phyloP scores from a whole-genome alignment of 2,113 vertebrate genomes.

The Edolisoma coerulescens region DNA sequence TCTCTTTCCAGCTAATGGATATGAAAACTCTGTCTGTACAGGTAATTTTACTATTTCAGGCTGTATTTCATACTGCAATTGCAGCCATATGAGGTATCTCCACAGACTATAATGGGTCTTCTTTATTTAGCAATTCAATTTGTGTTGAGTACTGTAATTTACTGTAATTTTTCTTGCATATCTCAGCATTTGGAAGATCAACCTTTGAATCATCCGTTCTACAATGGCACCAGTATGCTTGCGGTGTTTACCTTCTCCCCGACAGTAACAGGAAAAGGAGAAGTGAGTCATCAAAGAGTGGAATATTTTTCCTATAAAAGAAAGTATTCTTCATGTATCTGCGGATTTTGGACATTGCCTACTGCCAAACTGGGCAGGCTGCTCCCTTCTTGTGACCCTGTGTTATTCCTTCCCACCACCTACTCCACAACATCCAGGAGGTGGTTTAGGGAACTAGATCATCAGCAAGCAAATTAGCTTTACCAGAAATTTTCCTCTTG shows the following conservation, averaged over 20 bases:
- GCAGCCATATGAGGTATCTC: background rate
- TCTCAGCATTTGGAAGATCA: background rate
- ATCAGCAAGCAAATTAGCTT: background rate
- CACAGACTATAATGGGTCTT: background rate
- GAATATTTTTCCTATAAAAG: background rate
- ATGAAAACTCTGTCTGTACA: background rate
- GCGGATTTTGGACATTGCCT: background rate
- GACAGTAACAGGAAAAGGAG: background rate
- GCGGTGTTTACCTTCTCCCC: background rate
- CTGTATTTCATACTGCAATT: background rate
- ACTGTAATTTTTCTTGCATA: background rate
- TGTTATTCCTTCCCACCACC: background rate
- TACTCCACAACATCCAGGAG: background rate
- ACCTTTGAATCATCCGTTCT: background rate
- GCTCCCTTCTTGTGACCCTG: background rate
- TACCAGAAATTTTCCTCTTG: background rate
- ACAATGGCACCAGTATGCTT: background rate
- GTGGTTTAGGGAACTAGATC: background rate
- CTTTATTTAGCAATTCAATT: background rate
- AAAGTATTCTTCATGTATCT: background rate
- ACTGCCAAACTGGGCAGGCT: background rate
- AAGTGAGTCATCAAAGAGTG: background rate
- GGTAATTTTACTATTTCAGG: background rate
- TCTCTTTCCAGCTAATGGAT: background rate
- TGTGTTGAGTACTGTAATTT: background rate